Percentiles rank a stretch among this genome's conserved stretches.
Evolutionary conservation across 2,113 vertebrate species (phyloP).

Genomic region (Phylloscopus trochilus): DNA sequence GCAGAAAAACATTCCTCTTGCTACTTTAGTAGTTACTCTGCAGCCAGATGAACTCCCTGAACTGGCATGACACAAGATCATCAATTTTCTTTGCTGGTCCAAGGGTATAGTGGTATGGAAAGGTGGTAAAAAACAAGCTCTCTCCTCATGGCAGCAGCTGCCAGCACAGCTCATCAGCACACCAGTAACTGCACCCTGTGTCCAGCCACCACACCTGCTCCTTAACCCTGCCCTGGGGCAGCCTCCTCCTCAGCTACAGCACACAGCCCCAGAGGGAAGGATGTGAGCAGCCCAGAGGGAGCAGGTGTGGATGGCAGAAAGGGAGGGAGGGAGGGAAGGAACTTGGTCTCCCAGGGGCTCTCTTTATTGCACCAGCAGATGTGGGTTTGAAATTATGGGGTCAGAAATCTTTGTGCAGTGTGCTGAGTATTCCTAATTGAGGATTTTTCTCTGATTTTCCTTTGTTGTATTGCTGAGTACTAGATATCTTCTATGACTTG

Average conservation of each 20-base stretch:
- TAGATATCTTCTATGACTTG: neutral
- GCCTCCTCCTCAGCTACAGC: accelerated
- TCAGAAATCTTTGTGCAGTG: neutral
- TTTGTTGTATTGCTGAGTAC: neutral
- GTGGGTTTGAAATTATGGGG: neutral
- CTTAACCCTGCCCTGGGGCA: neutral
- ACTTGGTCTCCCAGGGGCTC: neutral
- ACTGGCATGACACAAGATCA: neutral
- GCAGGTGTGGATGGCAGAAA: neutral
- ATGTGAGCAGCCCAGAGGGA: accelerated
- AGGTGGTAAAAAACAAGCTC: neutral
- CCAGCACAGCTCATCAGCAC: neutral
- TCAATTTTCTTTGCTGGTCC: neutral
- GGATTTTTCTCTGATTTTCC: neutral
- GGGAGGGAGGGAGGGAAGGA: neutral
- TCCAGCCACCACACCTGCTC: neutral
- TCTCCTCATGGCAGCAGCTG: neutral
- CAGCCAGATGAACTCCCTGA: neutral
- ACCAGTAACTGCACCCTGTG: accelerated
- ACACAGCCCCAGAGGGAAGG: neutral
- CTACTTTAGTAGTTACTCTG: neutral
- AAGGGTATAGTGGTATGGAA: neutral
- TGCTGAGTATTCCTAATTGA: neutral
- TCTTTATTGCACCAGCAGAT: neutral
- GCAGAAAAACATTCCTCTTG: neutral